Conservation (phyloP, 2,113 vertebrate species). For the Archocentrus centrarchus region DNA sequence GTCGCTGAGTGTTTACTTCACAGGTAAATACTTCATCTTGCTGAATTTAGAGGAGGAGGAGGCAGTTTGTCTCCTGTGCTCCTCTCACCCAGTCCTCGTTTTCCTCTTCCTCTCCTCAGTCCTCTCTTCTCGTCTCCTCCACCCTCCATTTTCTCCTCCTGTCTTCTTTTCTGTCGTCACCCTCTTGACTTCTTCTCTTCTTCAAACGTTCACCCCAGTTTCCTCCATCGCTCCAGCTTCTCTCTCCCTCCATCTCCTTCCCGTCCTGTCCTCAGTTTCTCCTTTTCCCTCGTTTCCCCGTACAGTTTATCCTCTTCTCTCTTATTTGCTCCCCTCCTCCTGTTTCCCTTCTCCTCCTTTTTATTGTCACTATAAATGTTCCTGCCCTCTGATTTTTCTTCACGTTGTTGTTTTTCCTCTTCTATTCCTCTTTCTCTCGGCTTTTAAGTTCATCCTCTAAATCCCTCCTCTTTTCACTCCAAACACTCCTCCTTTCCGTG, state of each 20-base stretch:
- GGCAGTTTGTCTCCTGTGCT: not conserved
- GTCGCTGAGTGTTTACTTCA: constrained; percentile 91
- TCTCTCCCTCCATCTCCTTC: not conserved
- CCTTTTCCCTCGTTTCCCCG: not conserved
- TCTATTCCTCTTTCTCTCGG: not conserved
- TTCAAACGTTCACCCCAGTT: too few relatives aligned
- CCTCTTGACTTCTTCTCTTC: fast-evolving
- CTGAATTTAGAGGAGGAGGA: not conserved
- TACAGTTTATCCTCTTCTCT: not conserved
- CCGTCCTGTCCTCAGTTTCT: not conserved
- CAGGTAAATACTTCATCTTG: constrained; percentile 81
- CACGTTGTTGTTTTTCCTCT: not conserved
- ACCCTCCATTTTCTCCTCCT: not conserved
- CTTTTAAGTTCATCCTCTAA: not conserved
- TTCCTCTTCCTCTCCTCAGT: not conserved
- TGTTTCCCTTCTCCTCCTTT: not conserved
- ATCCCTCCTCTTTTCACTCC: not conserved
- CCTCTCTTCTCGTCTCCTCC: not conserved
- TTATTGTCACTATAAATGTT: not conserved
- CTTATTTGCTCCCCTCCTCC: not conserved
- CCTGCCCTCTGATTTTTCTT: not conserved
- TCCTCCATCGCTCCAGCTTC: fast-evolving
- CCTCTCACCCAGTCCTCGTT: not conserved
- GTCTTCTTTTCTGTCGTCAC: fast-evolving
- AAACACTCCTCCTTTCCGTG: not conserved